phyloP scores from a whole-genome alignment of 92 coral and sea anemone genomes.

The Heliopora coerulea region DNA sequence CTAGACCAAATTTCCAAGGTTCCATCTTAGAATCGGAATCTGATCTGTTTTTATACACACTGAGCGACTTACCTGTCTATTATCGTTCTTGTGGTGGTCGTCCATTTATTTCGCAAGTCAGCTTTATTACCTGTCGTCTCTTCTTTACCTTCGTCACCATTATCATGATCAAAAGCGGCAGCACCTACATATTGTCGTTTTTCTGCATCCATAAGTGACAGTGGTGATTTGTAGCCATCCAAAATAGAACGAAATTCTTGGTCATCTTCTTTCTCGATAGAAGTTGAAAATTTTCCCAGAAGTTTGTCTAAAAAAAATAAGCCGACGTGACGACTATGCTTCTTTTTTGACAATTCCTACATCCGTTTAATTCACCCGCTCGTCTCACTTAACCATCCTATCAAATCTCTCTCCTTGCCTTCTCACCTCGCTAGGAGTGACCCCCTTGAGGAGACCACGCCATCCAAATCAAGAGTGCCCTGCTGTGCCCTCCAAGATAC shows the following conservation, averaged over 20 bases:
- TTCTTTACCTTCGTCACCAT: background rate
- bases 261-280: conserved; percentile 11
- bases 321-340: background rate
- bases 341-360: background rate
- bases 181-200: conserved; percentile 1
- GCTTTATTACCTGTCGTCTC: conserved; percentile 10
- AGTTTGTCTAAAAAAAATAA: background rate
- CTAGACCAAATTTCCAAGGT: too few species aligned
- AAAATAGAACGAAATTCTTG: conserved; percentile 20
- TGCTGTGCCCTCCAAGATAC: too few species aligned
- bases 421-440: too few species aligned
- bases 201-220: background rate
- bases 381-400: too few species aligned
- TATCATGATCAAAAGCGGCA: too few species aligned
- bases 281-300: background rate
- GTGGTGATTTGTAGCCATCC: conserved; percentile 11
- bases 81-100: conserved; percentile 18
- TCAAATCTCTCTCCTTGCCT: too few species aligned
- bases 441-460: too few species aligned
- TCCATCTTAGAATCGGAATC: too few species aligned
- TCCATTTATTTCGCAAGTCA: conserved; percentile 17
- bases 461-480: too few species aligned
- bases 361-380: too few species aligned
- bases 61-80: conserved; percentile 16
- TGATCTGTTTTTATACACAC: too few species aligned